Conservation (phyloP, 2,888 invertebrate genomes). For the Eulithis testata region DNA sequence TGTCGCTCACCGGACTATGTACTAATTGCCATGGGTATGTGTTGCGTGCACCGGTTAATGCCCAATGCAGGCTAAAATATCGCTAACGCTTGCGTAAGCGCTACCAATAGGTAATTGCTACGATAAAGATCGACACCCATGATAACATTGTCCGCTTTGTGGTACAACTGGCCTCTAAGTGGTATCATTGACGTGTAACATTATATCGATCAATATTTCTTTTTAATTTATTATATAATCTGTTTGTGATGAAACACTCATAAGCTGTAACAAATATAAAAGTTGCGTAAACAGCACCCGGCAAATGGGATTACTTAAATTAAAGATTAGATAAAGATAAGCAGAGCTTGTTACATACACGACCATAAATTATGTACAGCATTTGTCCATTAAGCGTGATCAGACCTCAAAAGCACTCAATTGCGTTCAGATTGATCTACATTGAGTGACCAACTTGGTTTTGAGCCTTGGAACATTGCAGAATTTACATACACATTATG, state of each 20-base stretch:
- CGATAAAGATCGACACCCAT: slow-evolving; percentile 67
- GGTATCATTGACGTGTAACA: slow-evolving; percentile 33
- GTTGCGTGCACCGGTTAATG: slow-evolving; percentile 70
- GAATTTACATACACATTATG: slow-evolving; percentile 72
- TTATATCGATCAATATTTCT: slow-evolving; percentile 26
- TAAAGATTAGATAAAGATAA: slow-evolving; percentile 26
- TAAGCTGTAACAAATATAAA: slow-evolving; percentile 19
- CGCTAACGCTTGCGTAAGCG: slow-evolving; percentile 66
- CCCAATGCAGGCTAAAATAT: slow-evolving; percentile 70
- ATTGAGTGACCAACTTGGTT: slow-evolving; percentile 57
- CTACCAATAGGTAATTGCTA: slow-evolving; percentile 57
- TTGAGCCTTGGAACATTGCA: slow-evolving; percentile 58
- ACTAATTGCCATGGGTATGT: slow-evolving; percentile 76
- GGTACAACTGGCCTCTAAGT: slow-evolving; percentile 50
- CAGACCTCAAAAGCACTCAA: slow-evolving; percentile 42
- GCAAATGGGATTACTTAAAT: slow-evolving; percentile 20
- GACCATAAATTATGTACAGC: slow-evolving; percentile 36
- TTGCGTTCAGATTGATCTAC: slow-evolving; percentile 56
- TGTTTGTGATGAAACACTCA: slow-evolving; percentile 18
- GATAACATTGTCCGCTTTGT: slow-evolving; percentile 67
- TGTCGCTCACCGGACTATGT: slow-evolving; percentile 76
- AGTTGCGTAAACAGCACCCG: slow-evolving; percentile 25
- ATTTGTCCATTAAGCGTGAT: slow-evolving; percentile 43
- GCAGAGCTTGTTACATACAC: slow-evolving; percentile 22
- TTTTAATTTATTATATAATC: slow-evolving; percentile 34